phyloP scores from a whole-genome alignment of 2,797 vertebrate species.

The Ctenopoma kingsleyae region DNA sequence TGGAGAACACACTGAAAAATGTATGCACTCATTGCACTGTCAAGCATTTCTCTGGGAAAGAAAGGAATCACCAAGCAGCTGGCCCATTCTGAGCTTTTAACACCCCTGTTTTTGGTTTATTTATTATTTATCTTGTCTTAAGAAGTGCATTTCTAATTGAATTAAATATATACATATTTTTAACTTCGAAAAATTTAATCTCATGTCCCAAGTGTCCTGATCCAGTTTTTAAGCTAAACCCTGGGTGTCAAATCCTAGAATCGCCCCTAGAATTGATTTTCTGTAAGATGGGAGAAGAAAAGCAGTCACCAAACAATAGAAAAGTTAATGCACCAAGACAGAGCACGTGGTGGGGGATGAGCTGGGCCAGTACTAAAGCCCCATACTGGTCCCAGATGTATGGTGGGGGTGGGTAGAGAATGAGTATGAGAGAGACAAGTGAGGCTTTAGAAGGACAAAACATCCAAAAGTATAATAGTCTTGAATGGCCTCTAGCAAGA shows the following conservation, averaged over 20 bases:
- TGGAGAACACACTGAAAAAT: conserved; percentile 37
- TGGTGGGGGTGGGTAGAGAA: conserved; percentile 39
- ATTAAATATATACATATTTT: conserved; percentile 12
- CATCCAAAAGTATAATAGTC: conserved; percentile 34
- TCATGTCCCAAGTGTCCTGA: conserved; percentile 13
- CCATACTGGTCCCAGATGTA: conserved; percentile 57
- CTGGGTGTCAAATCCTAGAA: conserved; percentile 36
- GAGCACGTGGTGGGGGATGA: conserved; percentile 56
- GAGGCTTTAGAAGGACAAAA: conserved; percentile 34
- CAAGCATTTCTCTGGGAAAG: conserved; percentile 33
- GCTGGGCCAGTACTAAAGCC: conserved; percentile 37
- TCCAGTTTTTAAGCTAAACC: conserved; percentile 32
- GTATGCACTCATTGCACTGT: conserved; percentile 27
- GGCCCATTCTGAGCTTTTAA: conserved; percentile 41
- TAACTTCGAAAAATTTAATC: conserved; percentile 26
- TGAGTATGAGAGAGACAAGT: conserved; percentile 20
- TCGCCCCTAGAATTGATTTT: conserved; percentile 59
- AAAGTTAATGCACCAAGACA: conserved; percentile 67
- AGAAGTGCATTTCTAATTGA: conserved; percentile 39
- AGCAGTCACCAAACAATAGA: conserved; percentile 61
- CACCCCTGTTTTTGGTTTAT: conserved; percentile 45
- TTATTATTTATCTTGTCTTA: conserved; percentile 46
- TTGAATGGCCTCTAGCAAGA: conserved; percentile 36
- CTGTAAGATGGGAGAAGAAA: conserved; percentile 50
- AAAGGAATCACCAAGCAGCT: conserved; percentile 30